Base-by-base conservation (phyloP, 2,888 invertebrate genomes). In the Mechanitis mazaeus region DNA sequence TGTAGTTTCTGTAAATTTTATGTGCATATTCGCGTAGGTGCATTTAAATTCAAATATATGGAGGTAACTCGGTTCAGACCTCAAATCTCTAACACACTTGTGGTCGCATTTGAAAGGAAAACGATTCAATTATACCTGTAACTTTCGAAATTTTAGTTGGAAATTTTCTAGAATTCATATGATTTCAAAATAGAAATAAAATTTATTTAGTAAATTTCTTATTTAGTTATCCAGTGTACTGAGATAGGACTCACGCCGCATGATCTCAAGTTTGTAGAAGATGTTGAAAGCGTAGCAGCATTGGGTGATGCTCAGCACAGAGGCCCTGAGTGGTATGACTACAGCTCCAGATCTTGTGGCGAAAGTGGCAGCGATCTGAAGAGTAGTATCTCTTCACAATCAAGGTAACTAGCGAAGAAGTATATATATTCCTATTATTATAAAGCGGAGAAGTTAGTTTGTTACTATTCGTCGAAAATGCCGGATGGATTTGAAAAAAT, bases 221-320 rank as follows among this genome's bases (percentile, higher is more conserved):
- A 42, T 42, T 42, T 20, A 69, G 66, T 56, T 7, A 56, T 65
- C 0, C 28, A 63, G 20, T 64, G 67, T 54, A 28, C 45, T 12
- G 67, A 58, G 59, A 42, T 54, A 38, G 63, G 65, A 6, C 59
- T 66, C 3, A 66, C 66, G n/a, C 57, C 66, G 4, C 50, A 60
- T 7, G 50, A 42, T 2, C 57, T 64, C n/a, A 63, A 58, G 1
- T 67, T 64, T 55, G 72, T 73, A 1, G 64, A 79, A 0, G 67
- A 80, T 0, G 50, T 80, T 11, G 61, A 70, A 0, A 70, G 79
- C 12, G 57, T 81, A 2, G 84, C 76, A 0, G 71, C 58, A 0
- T 79, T 80, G 54, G 67, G 73, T 0, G 85, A 85, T 38, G 85
- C 80, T 0, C 69, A 80, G 50, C 81, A 85, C 60, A 71, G 85